These are phyloP conservation scores for Archaeoteleia sp. DNA, from an alignment of 2,888 invertebrate genomes.

Conservation along the genomic window DNA sequence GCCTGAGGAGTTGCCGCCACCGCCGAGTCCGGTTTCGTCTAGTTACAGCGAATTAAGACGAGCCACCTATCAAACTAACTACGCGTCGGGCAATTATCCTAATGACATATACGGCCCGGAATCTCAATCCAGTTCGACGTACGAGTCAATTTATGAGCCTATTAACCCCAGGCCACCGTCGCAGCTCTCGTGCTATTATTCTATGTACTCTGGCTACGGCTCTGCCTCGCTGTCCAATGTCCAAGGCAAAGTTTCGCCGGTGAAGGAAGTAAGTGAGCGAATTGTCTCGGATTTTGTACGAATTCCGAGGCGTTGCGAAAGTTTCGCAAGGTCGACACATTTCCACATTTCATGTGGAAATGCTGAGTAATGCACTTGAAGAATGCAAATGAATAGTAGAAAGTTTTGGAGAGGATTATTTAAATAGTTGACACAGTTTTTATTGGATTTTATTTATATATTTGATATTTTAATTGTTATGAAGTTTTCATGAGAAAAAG, in stretches of 20 bases:
- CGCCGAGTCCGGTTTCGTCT: constrained; percentile 92
- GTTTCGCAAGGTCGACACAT: no score
- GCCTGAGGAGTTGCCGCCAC: constrained; percentile 84
- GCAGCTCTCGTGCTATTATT: constrained; percentile 83
- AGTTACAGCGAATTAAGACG: constrained; percentile 91
- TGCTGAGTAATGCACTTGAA: no score
- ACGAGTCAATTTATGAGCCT: constrained; percentile 94
- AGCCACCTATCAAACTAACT: constrained; percentile 82
- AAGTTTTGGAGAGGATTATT: no score
- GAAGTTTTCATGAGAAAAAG: no score
- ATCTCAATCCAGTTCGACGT: constrained; percentile 84
- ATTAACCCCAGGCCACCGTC: constrained; percentile 89
- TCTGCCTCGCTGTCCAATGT: constrained; percentile 71
- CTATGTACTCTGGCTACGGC: constrained; percentile 81
- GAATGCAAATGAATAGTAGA: no score
- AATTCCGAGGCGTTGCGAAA: no score
- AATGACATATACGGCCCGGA: constrained; percentile 81
- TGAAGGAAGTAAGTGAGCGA: constrained; percentile 73
- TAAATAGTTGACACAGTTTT: no score
- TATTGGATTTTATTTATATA: no score
- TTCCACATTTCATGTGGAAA: no score
- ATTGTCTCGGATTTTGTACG: no score
- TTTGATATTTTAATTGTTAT: no score
- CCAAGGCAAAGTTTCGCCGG: constrained; percentile 70
- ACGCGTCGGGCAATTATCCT: constrained; percentile 68